Percentiles rank a stretch among this genome's conserved stretches.
Evolutionary conservation across 1,140 invertebrate genomes (phyloP).

Genomic region (Dendrolimus punctatus): DNA sequence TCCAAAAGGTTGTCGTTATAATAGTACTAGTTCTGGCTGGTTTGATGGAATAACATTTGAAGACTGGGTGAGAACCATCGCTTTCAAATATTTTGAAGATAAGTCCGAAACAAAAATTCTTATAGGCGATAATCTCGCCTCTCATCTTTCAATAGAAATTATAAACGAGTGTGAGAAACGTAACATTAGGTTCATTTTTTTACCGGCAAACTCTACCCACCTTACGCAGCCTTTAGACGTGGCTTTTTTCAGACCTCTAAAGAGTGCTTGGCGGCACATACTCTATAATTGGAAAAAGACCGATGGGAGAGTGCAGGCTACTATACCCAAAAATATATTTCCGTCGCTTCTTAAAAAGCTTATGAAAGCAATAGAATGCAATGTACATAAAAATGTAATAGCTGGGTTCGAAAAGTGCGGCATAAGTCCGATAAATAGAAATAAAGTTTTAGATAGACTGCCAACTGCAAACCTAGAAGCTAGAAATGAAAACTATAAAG

Average conservation of each 20-base stretch:
- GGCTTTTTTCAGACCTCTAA: slow-evolving; percentile 1
- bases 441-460: slow-evolving; percentile 8
- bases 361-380: slow-evolving; percentile 7
- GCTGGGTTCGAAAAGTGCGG: slow-evolving; percentile 6
- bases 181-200: slow-evolving; percentile 5
- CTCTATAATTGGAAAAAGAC: slow-evolving; percentile 3
- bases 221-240: too few species aligned
- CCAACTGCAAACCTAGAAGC: slow-evolving; percentile 2
- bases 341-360: slow-evolving; percentile 2
- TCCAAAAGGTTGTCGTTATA: too few species aligned
- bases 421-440: slow-evolving; percentile 6
- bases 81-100: too few species aligned
- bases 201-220: slow-evolving; percentile 1
- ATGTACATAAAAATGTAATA: slow-evolving; percentile 2
- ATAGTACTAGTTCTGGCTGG: too few species aligned
- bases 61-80: too few species aligned
- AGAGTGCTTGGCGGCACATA: slow-evolving; percentile 3
- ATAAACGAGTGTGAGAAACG: slow-evolving; percentile 3
- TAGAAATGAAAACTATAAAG: slow-evolving; percentile 7
- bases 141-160: background rate
- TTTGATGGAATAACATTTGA: too few species aligned
- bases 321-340: slow-evolving; percentile 5
- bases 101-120: too few species aligned
- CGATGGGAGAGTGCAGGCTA: slow-evolving; percentile 1
- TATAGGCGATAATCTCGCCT: too few species aligned